Base-by-base conservation (phyloP, 2,113 vertebrate genomes). In the Oryzias woworae region DNA sequence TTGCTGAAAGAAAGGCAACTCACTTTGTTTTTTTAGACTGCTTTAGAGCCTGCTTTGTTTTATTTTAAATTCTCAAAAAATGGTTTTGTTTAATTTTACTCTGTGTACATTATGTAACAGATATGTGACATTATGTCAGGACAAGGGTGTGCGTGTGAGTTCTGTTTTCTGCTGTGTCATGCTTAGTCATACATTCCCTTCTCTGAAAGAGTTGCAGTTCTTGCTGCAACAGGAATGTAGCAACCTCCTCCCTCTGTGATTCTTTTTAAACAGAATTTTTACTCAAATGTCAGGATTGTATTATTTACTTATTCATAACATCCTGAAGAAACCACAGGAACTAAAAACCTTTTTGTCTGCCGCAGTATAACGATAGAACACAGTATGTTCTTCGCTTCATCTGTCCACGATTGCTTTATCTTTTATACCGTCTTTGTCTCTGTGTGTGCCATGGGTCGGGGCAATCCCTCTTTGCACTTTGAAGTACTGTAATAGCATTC, bases 211-310 rank as follows among this genome's bases (percentile, higher is more conserved):
- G 20, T 10, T 10, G 36, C 4, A 48, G 14, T 50, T 62, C 1
- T 48, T 16, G 7, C 52, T 16, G 7, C 16, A 20, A 10, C 20
- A 66, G n/a, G 22, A 47, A 52, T 65, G 22, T 20, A 43, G 44
- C 16, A 41, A 61, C 24, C 12, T 56, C 20, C 31, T 71, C 45
- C 63, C 31, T 69, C 22, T 56, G 51, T 1, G 5, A 49, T 36
- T 36, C 36, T 36, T 36, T 36, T 5, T 12, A 47, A 42, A 44
- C 48, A 44, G 45, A 17, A 17, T 58, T 50, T 18, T 5, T 14
- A 15, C 18, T n/a, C 12, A 8, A 0, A 41, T 45, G 44, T 3
- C 10, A 44, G 7, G 48, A 18, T 45, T 53, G 48, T 12, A 52
- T 12, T 17, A 15, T 23, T 52, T 28, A 7, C n/a, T 49, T 20